Evolutionary conservation across 2,797 vertebrate species (phyloP).

Genomic region (Eupleurogrammus muticus): DNA sequence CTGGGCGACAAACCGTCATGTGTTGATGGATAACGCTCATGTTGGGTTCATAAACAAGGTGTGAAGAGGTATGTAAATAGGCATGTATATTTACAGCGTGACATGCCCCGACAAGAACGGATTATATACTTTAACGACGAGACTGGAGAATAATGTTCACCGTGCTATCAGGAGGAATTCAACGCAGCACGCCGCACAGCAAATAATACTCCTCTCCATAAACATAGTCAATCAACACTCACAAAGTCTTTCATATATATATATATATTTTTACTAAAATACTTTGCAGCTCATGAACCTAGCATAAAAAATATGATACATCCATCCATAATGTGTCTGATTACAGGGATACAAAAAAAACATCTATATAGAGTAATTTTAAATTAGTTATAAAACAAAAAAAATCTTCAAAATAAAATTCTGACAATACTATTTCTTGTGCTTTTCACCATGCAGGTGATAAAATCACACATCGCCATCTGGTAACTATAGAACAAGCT

Average conservation of each 20-base stretch:
- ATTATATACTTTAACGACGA: conserved; percentile 53
- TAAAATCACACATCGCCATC: conserved; percentile 28
- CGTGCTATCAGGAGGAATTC: background rate
- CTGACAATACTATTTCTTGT: conserved; percentile 16
- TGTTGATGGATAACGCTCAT: conserved; percentile 29
- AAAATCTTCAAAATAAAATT: conserved; percentile 54
- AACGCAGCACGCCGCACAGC: background rate
- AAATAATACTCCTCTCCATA: background rate
- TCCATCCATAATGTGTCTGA: conserved; percentile 64
- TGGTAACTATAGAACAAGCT: conserved; percentile 13
- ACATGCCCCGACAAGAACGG: conserved; percentile 59
- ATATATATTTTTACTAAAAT: conserved; percentile 67
- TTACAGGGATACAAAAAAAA: conserved; percentile 62
- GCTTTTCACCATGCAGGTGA: conserved; percentile 26
- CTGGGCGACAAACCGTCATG: conserved; percentile 7
- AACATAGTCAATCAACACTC: conserved; percentile 22
- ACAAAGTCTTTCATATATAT: conserved; percentile 8
- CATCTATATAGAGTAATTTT: conserved; percentile 50
- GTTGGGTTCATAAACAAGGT: conserved; percentile 44
- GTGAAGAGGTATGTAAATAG: conserved; percentile 66
- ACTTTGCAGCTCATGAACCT: conserved; percentile 53
- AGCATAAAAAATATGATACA: conserved; percentile 78
- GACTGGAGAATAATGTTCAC: conserved; percentile 32
- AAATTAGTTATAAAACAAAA: conserved; percentile 51
- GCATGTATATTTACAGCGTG: conserved; percentile 55